Base-by-base conservation (phyloP, 1,140 invertebrate genomes). In the Nomia melanderi region DNA sequence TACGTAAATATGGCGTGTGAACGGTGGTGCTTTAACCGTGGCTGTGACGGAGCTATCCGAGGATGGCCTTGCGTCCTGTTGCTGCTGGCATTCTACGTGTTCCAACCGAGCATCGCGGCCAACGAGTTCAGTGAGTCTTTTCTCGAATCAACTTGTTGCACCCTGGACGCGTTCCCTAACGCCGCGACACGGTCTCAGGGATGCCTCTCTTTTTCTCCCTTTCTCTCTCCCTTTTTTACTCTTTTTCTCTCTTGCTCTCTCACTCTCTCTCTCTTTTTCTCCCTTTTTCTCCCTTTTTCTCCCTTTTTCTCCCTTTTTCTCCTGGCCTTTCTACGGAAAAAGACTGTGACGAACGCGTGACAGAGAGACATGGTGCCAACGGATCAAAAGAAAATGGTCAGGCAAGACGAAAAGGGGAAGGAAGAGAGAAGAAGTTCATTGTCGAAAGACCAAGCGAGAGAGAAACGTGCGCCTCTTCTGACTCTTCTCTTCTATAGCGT, bases 1-100 rank as follows among this genome's bases (percentile, higher is more conserved):
- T 31, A 39, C 62, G 71, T 67, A 84, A 89, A 87, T 82, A 89
- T 90, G 88, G 88, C 88, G 88, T 83, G 85, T 88, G 83, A 88
- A 83, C 86, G 74, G 81, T 89, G 88, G 79, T 82, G 77, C 77
- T 87, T 82, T 57, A 78, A 86, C 50, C 75, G 82, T 79, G 72
- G 70, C 44, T 80, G 65, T 73, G 77, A 82, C 59, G 73, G 70
- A 57, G 41, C 74, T 81, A 63, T 60, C 31, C 79, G 65, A 78
- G 71, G 73, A 82, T 86, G 74, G 77, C 79, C 83, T 79, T 73
- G 77, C 67, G 50, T 81, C 73, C 53, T 81, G 73, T 70, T 88
- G 76, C 66, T 88, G 59, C 70, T 87, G 71, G 56, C 83, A 23
- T 74, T 81, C 33, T 83, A 67, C 56, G 53, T 44, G n/a, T 29